Conservation (phyloP, 2,113 vertebrate genomes). For the Myiozetetes cayanensis region DNA sequence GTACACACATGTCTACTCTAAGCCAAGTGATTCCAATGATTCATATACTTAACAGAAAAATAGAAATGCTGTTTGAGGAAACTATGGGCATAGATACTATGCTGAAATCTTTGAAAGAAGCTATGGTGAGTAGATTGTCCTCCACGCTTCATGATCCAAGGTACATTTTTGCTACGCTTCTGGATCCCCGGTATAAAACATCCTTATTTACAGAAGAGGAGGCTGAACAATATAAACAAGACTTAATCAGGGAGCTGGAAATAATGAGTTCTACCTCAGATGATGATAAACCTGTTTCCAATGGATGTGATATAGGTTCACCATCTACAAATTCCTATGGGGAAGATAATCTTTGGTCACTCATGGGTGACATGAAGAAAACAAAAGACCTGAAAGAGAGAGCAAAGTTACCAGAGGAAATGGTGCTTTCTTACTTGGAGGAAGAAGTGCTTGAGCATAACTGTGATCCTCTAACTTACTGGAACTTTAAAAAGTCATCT, state of each 20-base stretch:
- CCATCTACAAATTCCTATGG: slow-evolving; percentile 70
- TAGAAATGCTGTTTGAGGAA: slow-evolving; percentile 94
- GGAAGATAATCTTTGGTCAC: slow-evolving; percentile 90
- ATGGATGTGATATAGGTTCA: slow-evolving; percentile 78
- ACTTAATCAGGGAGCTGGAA: slow-evolving; percentile 92
- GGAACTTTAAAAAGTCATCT: slow-evolving; percentile 92
- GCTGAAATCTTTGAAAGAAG: slow-evolving; percentile 91
- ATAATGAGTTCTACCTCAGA: slow-evolving; percentile 87
- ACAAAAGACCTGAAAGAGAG: slow-evolving; percentile 82
- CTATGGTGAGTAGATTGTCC: slow-evolving; percentile 90
- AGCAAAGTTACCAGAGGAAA: slow-evolving; percentile 85
- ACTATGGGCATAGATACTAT: slow-evolving; percentile 97
- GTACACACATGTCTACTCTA: slow-evolving; percentile 85
- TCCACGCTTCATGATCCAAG: slow-evolving; percentile 87
- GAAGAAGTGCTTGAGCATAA: slow-evolving; percentile 97
- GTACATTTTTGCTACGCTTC: slow-evolving; percentile 91
- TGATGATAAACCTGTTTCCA: slow-evolving; percentile 76
- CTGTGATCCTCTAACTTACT: slow-evolving; percentile 96
- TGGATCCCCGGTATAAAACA: slow-evolving; percentile 96
- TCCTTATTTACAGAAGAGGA: slow-evolving; percentile 95
- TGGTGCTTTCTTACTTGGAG: slow-evolving; percentile 92
- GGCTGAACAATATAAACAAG: slow-evolving; percentile 90
- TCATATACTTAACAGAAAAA: slow-evolving; percentile 92
- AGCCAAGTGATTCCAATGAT: slow-evolving; percentile 97
- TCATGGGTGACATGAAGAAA: slow-evolving; percentile 88